Evolutionary conservation across 2,888 invertebrate genomes (phyloP).

Genomic region (Stictocephala bisonia): DNA sequence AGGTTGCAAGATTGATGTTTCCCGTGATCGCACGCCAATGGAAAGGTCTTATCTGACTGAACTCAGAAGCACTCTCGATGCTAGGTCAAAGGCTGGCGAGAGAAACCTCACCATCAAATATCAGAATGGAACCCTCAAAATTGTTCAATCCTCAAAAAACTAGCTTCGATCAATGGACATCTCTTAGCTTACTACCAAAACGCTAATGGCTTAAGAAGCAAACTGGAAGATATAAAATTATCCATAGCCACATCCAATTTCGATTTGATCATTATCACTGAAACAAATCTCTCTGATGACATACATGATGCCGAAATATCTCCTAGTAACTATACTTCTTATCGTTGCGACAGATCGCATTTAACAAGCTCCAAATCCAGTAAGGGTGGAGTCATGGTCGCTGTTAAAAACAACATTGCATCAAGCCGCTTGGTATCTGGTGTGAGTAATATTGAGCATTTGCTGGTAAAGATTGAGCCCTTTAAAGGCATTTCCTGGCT

Average conservation of each 20-base stretch:
- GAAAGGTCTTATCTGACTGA: not conserved
- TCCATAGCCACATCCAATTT: not conserved
- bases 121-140: not conserved
- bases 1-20: not conserved
- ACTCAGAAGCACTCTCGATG: not conserved
- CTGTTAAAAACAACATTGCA: no score
- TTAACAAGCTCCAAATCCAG: no score
- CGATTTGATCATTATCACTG: not conserved
- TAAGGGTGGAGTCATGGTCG: no score
- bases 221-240: not conserved
- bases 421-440: no score
- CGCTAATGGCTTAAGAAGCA: not conserved
- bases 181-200: constrained; percentile 14
- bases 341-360: no score
- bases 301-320: no score
- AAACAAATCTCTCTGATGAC: not conserved
- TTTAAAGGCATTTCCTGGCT: no score
- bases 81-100: not conserved
- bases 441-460: no score
- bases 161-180: constrained; percentile 7
- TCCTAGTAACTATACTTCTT: no score
- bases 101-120: not conserved
- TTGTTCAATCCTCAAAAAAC: constrained; percentile 20
- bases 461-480: no score
- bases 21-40: not conserved